A percentile compares a stretch with the other conserved stretches of the same genome.
Conservation (phyloP, 1,140 invertebrate species). For the Eulimnadia texana region DNA sequence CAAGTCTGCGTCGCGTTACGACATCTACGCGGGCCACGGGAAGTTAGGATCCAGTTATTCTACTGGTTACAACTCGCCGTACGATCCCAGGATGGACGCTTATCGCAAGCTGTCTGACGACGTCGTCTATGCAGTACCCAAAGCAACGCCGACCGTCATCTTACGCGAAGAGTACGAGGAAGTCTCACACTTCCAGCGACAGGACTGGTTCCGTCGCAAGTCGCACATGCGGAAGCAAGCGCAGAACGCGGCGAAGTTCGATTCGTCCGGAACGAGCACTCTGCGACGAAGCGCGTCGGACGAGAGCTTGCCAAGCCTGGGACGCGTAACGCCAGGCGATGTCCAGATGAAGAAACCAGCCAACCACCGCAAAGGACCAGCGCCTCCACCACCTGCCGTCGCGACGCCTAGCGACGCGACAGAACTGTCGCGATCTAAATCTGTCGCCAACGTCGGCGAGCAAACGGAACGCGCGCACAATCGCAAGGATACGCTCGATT, state of each 20-base stretch:
- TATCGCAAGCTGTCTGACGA: conserved; percentile 18
- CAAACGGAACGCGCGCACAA: not conserved
- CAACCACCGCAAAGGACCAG: conserved; percentile 22
- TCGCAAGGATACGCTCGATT: not conserved
- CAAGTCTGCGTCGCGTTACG: conserved; percentile 13
- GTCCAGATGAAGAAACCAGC: conserved; percentile 19
- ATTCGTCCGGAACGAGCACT: conserved; percentile 18
- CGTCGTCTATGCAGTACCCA: conserved; percentile 20
- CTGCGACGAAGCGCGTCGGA: conserved; percentile 30
- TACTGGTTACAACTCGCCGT: conserved; percentile 29
- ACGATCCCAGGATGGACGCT: conserved; percentile 30
- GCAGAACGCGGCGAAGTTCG: conserved; percentile 17
- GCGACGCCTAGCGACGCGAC: conserved; percentile 13
- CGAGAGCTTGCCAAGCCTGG: conserved; percentile 27
- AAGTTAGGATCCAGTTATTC: conserved; percentile 16
- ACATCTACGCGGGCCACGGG: conserved; percentile 7
- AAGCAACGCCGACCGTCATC: conserved; percentile 6
- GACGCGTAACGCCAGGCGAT: conserved; percentile 3
- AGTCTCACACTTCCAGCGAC: conserved; percentile 37
- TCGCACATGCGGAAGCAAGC: conserved; percentile 26
- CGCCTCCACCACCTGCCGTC: conserved; percentile 21
- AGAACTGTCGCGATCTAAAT: not conserved
- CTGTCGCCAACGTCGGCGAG: not conserved
- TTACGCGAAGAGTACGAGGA: conserved; percentile 7
- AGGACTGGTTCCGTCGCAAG: conserved; percentile 38